phyloP scores from a whole-genome alignment of 1,140 invertebrate species.

The Brachystomella parvula region DNA sequence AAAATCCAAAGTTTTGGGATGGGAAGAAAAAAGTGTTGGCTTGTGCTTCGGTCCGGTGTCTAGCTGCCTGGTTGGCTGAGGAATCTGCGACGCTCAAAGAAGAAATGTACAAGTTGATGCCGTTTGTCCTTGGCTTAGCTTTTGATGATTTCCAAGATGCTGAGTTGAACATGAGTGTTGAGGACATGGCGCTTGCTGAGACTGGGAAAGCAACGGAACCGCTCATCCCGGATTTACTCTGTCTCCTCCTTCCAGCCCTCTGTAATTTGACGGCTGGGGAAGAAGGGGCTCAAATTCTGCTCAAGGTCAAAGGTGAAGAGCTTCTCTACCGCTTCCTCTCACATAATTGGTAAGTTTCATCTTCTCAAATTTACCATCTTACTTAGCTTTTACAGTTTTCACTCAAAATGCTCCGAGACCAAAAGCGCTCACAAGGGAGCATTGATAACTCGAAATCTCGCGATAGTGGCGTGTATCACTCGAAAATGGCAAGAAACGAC shows the following conservation, averaged over 20 bases:
- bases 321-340: slow-evolving; percentile 67
- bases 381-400: no score
- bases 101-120: slow-evolving; percentile 68
- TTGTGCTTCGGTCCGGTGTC: slow-evolving; percentile 69
- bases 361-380: no score
- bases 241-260: slow-evolving; percentile 72
- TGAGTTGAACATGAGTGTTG: slow-evolving; percentile 32
- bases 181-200: slow-evolving; percentile 40
- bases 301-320: slow-evolving; percentile 65
- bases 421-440: no score
- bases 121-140: slow-evolving; percentile 65
- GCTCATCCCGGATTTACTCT: slow-evolving; percentile 62
- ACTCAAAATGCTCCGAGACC: no score
- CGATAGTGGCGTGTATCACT: no score
- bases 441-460: no score
- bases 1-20: slow-evolving; percentile 38
- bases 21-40: slow-evolving; percentile 57
- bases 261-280: slow-evolving; percentile 87
- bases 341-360: slow-evolving; percentile 80
- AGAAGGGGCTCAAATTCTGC: slow-evolving; percentile 66
- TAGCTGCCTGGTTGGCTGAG: slow-evolving; percentile 81
- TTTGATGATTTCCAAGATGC: slow-evolving; percentile 66
- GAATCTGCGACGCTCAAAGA: slow-evolving; percentile 81
- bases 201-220: slow-evolving; percentile 50
- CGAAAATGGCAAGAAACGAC: no score